These are phyloP conservation scores for Atherinomorus stipes DNA, from an alignment of 2,113 vertebrate genomes.

Conservation along the genomic window DNA sequence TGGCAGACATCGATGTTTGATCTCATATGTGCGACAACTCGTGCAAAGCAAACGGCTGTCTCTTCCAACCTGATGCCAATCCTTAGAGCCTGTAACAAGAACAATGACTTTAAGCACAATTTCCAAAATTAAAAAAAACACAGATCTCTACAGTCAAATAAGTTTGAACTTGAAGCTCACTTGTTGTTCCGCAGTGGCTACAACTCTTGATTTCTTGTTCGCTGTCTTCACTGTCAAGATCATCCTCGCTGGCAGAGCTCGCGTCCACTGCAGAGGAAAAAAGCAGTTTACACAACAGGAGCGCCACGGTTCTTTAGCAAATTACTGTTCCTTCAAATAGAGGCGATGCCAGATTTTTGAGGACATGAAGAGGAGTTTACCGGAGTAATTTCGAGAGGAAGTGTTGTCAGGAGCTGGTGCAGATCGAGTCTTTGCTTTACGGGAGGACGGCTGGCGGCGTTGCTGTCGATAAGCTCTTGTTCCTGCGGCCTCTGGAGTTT, in stretches of 20 bases:
- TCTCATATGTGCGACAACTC: constrained; percentile 92
- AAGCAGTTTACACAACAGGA: background rate
- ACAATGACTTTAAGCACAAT: background rate
- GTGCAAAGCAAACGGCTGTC: constrained; percentile 93
- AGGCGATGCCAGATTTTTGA: background rate
- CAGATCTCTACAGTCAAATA: background rate
- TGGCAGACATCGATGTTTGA: constrained; percentile 95
- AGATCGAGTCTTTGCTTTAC: constrained; percentile 97
- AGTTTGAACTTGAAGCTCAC: constrained; percentile 77
- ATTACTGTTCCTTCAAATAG: background rate
- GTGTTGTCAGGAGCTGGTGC: constrained; percentile 89
- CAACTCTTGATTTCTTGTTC: constrained; percentile 97
- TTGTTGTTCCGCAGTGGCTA: constrained; percentile 95
- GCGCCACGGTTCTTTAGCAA: background rate
- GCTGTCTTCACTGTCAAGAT: constrained; percentile 98
- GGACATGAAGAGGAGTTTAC: constrained; percentile 72
- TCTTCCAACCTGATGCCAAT: constrained; percentile 94
- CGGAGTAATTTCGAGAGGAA: constrained; percentile 92
- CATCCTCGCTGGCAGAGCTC: constrained; percentile 97
- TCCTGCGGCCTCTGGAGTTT: constrained; percentile 95
- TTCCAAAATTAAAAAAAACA: background rate
- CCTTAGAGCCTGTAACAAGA: constrained; percentile 90
- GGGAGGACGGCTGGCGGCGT: constrained; percentile 94
- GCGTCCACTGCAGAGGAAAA: constrained; percentile 88
- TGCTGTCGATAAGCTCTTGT: constrained; percentile 95